Evolutionary conservation across 1,140 invertebrate genomes (phyloP), one percentile per base, ranked within the genome.

Genomic region (Hypsibius dujardini): DNA sequence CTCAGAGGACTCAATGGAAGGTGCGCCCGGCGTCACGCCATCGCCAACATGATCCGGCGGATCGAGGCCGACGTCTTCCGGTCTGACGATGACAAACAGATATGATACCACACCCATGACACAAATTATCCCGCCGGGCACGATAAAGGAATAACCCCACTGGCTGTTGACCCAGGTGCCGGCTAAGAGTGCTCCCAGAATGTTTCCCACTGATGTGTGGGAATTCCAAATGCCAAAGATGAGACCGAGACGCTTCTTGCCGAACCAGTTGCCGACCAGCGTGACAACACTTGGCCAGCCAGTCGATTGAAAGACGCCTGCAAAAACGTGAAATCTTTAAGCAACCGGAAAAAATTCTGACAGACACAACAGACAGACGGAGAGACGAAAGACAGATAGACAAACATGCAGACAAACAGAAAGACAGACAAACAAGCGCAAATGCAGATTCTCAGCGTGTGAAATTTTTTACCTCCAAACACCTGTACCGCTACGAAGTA

Each of bases 191-290:
- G 81, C 79, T 15, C 84, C 93, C 84, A 95, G 77, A 77, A 97
- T 95, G 79, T 97, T 97, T 46, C 94, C 94, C 12, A 96, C 83
- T 0, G 90, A 94, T 0, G 93, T 95, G 75, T 97, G 93, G 1
- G 92, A 93, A 80, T 97, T 97, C 84, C 84, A 98, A 14, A 96
- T 83, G 14, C 94, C 94, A 80, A 96, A 95, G 74, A 96, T 92
- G 2, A 96, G 80, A 42, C 94, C 93, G 78, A 67, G 42, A 12
- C 62, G 62, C 86, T 86, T 84, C 80, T 90, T 92, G 1, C 92
- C 92, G 81, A 92, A 95, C 94, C 94, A 98, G 77, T 95, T 92
- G 12, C 89, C 90, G 42, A 98, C 86, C 7, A 90, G 86, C 12
- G 92, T 87, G 0, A 98, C 92, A 0, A 95, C 93, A 69, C 90